phyloP scores from a whole-genome alignment of 2,113 vertebrate species.

The Nesoenas mayeri region DNA sequence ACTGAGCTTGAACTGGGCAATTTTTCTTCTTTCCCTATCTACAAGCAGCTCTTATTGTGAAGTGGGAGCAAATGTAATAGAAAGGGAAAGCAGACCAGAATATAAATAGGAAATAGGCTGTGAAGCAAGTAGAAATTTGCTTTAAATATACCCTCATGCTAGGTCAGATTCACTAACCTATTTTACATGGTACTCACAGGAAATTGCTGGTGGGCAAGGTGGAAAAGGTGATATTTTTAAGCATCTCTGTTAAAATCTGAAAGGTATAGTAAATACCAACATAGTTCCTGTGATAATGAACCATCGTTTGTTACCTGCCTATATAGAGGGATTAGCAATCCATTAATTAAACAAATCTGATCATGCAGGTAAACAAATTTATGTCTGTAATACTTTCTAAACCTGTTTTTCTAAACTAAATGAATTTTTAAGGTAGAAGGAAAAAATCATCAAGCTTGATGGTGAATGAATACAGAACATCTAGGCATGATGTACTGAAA shows the following conservation, averaged over 20 bases:
- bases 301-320: background rate
- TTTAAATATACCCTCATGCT: background rate
- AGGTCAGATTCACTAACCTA: background rate
- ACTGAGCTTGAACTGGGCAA: background rate
- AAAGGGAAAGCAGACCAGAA: background rate
- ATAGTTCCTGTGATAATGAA: background rate
- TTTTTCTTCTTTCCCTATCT: background rate
- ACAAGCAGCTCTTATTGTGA: background rate
- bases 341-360: background rate
- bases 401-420: slow-evolving; percentile 21
- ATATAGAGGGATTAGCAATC: background rate
- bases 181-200: background rate
- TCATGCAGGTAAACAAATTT: background rate
- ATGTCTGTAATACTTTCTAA: background rate
- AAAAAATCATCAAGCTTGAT: background rate
- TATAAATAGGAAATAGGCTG: background rate
- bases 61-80: slow-evolving; percentile 2
- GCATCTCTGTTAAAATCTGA: background rate
- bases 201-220: background rate
- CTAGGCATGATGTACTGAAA: slow-evolving; percentile 9
- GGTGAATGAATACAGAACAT: slow-evolving; percentile 5
- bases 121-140: background rate
- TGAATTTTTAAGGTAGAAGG: background rate
- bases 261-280: background rate
- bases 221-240: background rate